Conservation (phyloP, 2,113 vertebrate species). For the Psettodes erumei region DNA sequence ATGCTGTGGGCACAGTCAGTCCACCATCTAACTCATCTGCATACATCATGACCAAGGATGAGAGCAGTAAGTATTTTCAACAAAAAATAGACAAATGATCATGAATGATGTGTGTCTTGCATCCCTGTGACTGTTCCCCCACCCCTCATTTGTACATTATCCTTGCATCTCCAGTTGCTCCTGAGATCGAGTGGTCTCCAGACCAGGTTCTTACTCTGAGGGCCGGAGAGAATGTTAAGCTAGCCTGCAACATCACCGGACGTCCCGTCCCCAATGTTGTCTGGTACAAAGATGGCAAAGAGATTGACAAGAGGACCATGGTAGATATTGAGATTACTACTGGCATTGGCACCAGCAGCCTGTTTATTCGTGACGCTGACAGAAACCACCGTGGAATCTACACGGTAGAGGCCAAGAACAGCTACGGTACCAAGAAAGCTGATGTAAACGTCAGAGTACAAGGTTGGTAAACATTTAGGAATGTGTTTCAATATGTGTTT, state of each 20-base stretch:
- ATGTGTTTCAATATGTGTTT: not conserved
- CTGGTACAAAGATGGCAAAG: constrained; percentile 95
- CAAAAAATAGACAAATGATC: not conserved
- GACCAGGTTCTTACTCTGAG: constrained; percentile 90
- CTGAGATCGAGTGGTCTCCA: constrained; percentile 91
- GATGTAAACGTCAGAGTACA: constrained; percentile 94
- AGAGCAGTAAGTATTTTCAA: constrained; percentile 87
- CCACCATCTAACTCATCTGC: constrained; percentile 97
- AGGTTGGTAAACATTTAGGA: constrained; percentile 81
- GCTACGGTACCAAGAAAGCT: constrained; percentile 88
- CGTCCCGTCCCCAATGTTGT: constrained; percentile 93
- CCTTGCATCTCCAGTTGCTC: constrained; percentile 87
- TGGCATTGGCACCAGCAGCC: constrained; percentile 89
- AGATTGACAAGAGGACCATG: constrained; percentile 91
- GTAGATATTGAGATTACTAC: constrained; percentile 89
- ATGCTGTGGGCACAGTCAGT: constrained; percentile 96
- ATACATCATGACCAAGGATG: constrained; percentile 97
- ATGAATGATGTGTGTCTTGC: not conserved
- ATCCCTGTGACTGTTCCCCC: not conserved
- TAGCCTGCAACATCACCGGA: constrained; percentile 90
- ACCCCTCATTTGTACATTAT: constrained; percentile 1
- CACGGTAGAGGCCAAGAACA: constrained; percentile 94
- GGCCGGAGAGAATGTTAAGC: constrained; percentile 92
- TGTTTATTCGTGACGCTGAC: constrained; percentile 92
- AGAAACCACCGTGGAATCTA: constrained; percentile 95